These are phyloP conservation scores for Tinamus guttatus DNA, from an alignment of 2,113 vertebrate species.

Conservation along the genomic window DNA sequence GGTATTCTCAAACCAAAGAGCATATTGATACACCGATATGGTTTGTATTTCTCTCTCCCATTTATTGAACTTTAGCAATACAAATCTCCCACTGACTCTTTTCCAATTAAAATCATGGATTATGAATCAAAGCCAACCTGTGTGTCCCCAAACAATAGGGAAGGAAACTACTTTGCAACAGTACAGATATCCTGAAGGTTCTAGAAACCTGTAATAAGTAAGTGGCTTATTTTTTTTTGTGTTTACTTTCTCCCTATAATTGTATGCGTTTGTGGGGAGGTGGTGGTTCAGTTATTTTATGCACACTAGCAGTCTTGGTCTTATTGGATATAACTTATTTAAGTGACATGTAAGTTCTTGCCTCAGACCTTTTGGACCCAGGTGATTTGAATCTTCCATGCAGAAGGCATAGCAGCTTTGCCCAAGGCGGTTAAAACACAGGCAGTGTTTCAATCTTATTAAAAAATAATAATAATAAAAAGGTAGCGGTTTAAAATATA, in stretches of 20 bases:
- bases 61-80: neutral
- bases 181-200: neutral
- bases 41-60: neutral
- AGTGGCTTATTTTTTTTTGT: neutral
- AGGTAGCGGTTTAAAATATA: conserved; percentile 30
- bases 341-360: neutral
- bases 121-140: neutral
- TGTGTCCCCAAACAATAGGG: neutral
- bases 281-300: neutral
- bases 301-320: neutral
- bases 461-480: too few species aligned
- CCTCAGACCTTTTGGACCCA: neutral
- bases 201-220: neutral
- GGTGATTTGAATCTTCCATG: neutral
- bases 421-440: conserved; percentile 9
- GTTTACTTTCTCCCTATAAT: neutral
- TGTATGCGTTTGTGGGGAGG: neutral
- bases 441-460: neutral
- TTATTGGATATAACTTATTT: neutral
- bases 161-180: neutral
- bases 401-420: neutral
- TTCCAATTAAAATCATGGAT: neutral
- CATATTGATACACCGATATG: neutral
- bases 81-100: neutral
- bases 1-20: neutral